Percentiles rank a stretch among this genome's conserved stretches.
Evolutionary conservation across 2,888 invertebrate species (phyloP).

Genomic region (Xanthia togata): DNA sequence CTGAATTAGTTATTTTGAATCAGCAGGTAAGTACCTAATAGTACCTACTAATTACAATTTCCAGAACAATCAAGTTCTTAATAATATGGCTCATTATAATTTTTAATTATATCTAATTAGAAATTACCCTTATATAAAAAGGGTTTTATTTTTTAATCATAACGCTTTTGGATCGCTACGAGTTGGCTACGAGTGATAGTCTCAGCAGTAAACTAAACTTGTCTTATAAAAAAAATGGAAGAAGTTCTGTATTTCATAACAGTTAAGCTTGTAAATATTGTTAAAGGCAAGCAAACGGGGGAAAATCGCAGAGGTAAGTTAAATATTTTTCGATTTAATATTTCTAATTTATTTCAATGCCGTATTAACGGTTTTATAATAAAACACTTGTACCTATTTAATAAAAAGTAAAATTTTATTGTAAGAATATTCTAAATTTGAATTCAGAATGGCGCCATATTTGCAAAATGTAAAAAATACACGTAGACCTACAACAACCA

Average conservation of each 20-base stretch:
- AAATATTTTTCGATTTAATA: neutral
- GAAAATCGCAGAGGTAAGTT: conserved; percentile 35
- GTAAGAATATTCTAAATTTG: conserved; percentile 1
- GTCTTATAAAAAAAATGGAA: conserved; percentile 36
- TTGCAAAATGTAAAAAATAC: neutral
- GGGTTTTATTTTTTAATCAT: neutral
- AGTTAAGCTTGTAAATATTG: conserved; percentile 15
- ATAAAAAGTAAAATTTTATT: neutral
- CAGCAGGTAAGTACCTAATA: neutral
- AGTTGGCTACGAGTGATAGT: neutral
- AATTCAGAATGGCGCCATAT: neutral
- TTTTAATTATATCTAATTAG: conserved; percentile 10
- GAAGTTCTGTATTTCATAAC: conserved; percentile 36
- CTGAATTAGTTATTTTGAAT: neutral
- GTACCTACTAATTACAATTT: conserved; percentile 3
- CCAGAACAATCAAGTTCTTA: neutral
- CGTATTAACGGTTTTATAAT: neutral
- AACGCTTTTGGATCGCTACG: neutral
- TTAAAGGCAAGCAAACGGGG: conserved; percentile 10
- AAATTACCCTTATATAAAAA: neutral
- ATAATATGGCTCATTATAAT: neutral
- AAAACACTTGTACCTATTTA: neutral
- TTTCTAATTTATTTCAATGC: neutral
- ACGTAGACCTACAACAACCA: neutral
- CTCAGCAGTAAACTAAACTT: neutral